Base-by-base conservation (phyloP, 2,888 invertebrate species). In the Tribolium freemani region DNA sequence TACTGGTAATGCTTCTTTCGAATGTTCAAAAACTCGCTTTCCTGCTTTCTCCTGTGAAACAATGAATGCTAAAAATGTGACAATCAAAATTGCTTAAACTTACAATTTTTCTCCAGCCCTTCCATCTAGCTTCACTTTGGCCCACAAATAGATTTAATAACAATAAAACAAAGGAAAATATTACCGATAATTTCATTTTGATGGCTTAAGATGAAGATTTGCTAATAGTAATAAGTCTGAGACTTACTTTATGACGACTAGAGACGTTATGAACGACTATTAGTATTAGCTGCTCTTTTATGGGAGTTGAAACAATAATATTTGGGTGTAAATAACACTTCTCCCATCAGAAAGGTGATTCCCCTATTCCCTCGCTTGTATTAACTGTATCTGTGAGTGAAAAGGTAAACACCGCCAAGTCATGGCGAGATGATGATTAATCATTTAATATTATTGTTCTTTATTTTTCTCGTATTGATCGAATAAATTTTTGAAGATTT, bases 71-170 rank as follows among this genome's bases (percentile, higher is more conserved):
- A 38, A 71, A 20, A 58, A 44, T 56, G 11, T 13, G 5, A 10
- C 11, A 56, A 26, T 5, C 16, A 6, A 16, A 44, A 58, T 57
- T 57, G 13, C 9, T 16, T 57, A 44, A 69, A 78, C 80, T 81
- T 79, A 81, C 81, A 74, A 80, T 72, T 80, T 80, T 80, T 56
- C 75, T 77, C 77, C 78, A 80, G 11, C 80, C 76, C 61, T 80
- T 81, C 77, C 80, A 79, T 58, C 76, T 77, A 6, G 80, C 80
- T 56, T 80, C 78, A 13, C 74, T 69, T 70, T 76, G 77, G 8
- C 21, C 5, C 11, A 69, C 13, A 10, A 54, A 48, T 9, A 50
- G 13, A 8, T n/a, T 60, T 20, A 58, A 6, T 9, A 68, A 26
- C 30, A 20, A 57, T 5, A 68, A 4, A 5, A 16, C 11, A n/a